These are phyloP conservation scores for Erpobdella octoculata DNA, from an alignment of 2,888 invertebrate species.

Conservation along the genomic window DNA sequence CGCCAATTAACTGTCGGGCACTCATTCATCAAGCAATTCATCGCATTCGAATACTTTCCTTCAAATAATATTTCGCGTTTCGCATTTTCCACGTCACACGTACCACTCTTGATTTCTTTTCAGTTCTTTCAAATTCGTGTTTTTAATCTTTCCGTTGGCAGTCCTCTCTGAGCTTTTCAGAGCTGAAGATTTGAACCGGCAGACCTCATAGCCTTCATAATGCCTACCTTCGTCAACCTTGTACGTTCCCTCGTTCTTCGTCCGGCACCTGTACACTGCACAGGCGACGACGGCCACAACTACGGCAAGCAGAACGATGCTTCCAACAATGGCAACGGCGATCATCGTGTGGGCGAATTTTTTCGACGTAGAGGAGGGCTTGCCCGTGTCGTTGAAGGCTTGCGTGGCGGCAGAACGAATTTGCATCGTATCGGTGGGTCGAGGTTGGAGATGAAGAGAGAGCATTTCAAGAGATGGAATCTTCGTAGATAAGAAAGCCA, in stretches of 20 bases:
- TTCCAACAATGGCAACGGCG: slow-evolving; percentile 3
- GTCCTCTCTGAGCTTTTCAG: background rate
- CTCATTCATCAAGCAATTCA: no score
- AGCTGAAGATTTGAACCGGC: background rate
- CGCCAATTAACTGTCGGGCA: no score
- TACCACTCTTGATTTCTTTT: slow-evolving; percentile 8
- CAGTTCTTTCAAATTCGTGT: background rate
- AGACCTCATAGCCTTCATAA: slow-evolving; percentile 6
- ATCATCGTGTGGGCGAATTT: background rate
- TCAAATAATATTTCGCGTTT: no score
- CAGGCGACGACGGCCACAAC: background rate
- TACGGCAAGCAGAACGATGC: background rate
- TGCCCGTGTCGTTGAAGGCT: background rate
- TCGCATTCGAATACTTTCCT: no score
- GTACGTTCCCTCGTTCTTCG: slow-evolving; percentile 5
- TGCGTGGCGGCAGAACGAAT: no score
- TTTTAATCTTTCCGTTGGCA: background rate
- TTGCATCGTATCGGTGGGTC: no score
- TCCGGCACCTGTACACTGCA: background rate
- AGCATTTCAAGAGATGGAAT: no score
- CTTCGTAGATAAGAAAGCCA: no score
- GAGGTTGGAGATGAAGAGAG: no score
- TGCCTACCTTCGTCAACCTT: background rate
- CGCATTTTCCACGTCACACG: slow-evolving; percentile 4
- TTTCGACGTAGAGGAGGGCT: background rate